Conservation (phyloP, 1,140 invertebrate species). For the Leptestheria dahalacensis region DNA sequence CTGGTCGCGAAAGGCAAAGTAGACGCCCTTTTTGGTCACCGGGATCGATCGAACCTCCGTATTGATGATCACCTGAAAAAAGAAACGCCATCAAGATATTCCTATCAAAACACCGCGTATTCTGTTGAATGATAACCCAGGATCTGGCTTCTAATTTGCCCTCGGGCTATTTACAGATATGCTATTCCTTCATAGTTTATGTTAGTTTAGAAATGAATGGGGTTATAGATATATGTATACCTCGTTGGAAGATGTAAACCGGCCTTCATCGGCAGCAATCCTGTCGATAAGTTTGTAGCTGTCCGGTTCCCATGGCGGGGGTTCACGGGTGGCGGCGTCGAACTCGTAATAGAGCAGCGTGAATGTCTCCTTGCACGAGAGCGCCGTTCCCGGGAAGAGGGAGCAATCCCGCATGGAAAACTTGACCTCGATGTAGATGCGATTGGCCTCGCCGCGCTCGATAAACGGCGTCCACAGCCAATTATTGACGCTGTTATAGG, state of each 20-base stretch:
- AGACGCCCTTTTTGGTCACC: constrained; percentile 86
- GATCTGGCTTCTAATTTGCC: too few relatives aligned
- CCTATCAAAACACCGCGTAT: neutral
- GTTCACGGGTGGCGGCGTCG: constrained; percentile 76
- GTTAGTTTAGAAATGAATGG: too few relatives aligned
- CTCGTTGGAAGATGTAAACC: constrained; percentile 81
- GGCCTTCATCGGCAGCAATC: constrained; percentile 80
- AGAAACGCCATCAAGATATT: constrained; percentile 1
- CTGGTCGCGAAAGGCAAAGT: constrained; percentile 93
- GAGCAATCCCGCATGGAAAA: constrained; percentile 91
- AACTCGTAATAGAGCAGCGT: constrained; percentile 91
- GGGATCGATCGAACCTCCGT: constrained; percentile 85
- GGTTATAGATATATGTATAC: too few relatives aligned
- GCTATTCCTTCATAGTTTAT: too few relatives aligned
- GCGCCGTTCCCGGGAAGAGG: constrained; percentile 74
- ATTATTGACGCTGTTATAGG: constrained; percentile 92
- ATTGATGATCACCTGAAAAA: constrained; percentile 56
- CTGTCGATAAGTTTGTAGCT: constrained; percentile 80
- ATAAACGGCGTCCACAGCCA: constrained; percentile 98
- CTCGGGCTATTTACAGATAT: too few relatives aligned
- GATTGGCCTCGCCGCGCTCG: constrained; percentile 75
- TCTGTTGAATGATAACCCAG: too few relatives aligned
- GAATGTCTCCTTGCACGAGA: constrained; percentile 90
- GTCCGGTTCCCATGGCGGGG: constrained; percentile 83
- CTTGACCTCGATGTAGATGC: constrained; percentile 92